phyloP scores from a whole-genome alignment of 2,888 invertebrate species.

The Cabera pusaria region DNA sequence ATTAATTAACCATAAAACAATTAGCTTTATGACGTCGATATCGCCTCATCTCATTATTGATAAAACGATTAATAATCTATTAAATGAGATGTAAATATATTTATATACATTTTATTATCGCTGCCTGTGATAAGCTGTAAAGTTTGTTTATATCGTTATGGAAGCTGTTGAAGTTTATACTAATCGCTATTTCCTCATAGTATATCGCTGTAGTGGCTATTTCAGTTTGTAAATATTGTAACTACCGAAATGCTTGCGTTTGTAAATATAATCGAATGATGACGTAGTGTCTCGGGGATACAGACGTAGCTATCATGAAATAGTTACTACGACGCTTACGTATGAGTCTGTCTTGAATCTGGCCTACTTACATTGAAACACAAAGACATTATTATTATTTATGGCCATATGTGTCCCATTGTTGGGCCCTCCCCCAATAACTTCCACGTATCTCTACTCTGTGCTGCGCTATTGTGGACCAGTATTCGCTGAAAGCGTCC shows the following conservation, averaged over 20 bases:
- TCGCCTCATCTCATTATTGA: background rate
- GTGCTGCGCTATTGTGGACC: too few relatives aligned
- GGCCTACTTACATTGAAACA: too few relatives aligned
- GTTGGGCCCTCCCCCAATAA: too few relatives aligned
- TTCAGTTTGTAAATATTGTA: constrained; percentile 29
- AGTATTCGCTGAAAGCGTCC: too few relatives aligned
- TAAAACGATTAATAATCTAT: background rate
- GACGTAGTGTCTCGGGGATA: constrained; percentile 25
- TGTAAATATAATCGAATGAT: constrained; percentile 48
- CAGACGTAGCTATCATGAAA: background rate
- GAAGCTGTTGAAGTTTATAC: constrained; percentile 3
- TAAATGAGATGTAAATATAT: constrained; percentile 4
- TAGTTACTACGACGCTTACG: constrained; percentile 2
- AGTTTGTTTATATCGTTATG: constrained; percentile 10
- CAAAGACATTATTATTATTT: too few relatives aligned
- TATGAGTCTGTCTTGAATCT: too few relatives aligned
- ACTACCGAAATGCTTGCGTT: constrained; percentile 35
- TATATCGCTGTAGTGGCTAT: constrained; percentile 25
- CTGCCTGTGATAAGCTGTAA: constrained; percentile 6
- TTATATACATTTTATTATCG: constrained; percentile 6
- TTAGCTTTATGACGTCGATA: constrained; percentile 1
- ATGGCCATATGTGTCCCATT: too few relatives aligned
- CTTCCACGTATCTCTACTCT: too few relatives aligned
- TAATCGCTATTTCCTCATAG: constrained; percentile 27
- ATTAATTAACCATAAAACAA: constrained; percentile 10